phyloP scores from a whole-genome alignment of 1,140 invertebrate species.

The Pentalonia nigronervosa region DNA sequence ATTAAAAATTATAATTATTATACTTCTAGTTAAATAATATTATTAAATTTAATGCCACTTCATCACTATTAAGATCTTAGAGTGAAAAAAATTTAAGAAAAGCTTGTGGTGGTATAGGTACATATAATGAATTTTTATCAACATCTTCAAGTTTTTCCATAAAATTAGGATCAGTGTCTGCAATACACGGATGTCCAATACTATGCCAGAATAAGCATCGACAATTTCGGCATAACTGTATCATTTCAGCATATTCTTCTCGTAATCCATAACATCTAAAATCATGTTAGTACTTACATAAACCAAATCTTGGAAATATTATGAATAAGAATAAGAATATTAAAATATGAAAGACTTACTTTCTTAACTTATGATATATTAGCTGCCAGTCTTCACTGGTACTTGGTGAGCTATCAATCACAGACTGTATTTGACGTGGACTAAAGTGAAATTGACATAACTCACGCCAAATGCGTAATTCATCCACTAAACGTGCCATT shows the following conservation, averaged over 20 bases:
- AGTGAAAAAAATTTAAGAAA: constrained; percentile 92
- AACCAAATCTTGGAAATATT: neutral
- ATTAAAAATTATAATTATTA: constrained; percentile 20
- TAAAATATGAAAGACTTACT: constrained; percentile 66
- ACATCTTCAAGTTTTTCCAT: constrained; percentile 79
- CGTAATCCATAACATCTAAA: constrained; percentile 84
- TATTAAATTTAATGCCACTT: neutral
- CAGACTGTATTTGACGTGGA: constrained; percentile 79
- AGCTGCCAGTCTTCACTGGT: constrained; percentile 72
- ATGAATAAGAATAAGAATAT: neutral
- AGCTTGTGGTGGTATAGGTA: constrained; percentile 84
- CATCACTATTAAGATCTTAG: constrained; percentile 63
- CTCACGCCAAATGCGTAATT: constrained; percentile 91
- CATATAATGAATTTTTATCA: constrained; percentile 79
- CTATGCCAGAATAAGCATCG: constrained; percentile 96
- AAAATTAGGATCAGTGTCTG: constrained; percentile 82
- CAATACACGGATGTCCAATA: constrained; percentile 88
- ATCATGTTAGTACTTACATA: constrained; percentile 59
- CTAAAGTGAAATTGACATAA: constrained; percentile 92
- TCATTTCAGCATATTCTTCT: constrained; percentile 94
- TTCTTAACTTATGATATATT: constrained; percentile 77
- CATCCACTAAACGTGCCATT: constrained; percentile 82
- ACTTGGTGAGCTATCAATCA: constrained; percentile 65
- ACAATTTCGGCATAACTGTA: constrained; percentile 93
- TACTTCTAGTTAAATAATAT: neutral